These are phyloP conservation scores for Cetoscarus ocellatus DNA, from an alignment of 2,797 vertebrate species.

Conservation along the genomic window DNA sequence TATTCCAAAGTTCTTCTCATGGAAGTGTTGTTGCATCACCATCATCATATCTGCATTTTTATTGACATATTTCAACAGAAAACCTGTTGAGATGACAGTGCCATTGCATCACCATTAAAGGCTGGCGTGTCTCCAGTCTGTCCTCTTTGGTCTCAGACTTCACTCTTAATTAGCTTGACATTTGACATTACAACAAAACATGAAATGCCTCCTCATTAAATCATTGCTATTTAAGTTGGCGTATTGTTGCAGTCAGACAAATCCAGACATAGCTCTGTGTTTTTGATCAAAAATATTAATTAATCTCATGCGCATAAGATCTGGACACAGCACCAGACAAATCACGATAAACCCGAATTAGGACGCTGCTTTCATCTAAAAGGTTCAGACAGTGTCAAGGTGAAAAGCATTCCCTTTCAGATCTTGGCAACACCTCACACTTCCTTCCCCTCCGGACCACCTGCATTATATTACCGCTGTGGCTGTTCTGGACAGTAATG, in stretches of 20 bases:
- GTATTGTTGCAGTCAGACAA: slow-evolving; percentile 13
- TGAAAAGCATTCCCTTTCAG: slow-evolving; percentile 71
- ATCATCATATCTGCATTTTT: slow-evolving; percentile 17
- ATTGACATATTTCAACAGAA: slow-evolving; percentile 12
- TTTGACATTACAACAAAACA: slow-evolving; percentile 41
- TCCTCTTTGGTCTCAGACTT: slow-evolving; percentile 43
- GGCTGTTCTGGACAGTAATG: slow-evolving; percentile 67
- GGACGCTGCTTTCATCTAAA: slow-evolving; percentile 42
- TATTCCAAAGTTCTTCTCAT: background rate
- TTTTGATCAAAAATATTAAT: slow-evolving; percentile 11
- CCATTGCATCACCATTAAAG: slow-evolving; percentile 43
- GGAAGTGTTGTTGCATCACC: slow-evolving; percentile 17
- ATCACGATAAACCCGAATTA: slow-evolving; percentile 31
- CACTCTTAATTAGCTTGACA: slow-evolving; percentile 47
- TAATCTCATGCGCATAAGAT: slow-evolving; percentile 24
- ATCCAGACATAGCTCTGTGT: background rate
- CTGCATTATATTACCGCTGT: slow-evolving; percentile 66
- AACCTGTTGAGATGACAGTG: slow-evolving; percentile 17
- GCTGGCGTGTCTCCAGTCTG: slow-evolving; percentile 11
- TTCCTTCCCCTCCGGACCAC: slow-evolving; percentile 58
- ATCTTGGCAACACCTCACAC: slow-evolving; percentile 70
- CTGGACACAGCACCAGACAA: background rate
- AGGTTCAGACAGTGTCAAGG: slow-evolving; percentile 65
- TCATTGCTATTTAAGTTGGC: background rate
- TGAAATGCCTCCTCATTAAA: slow-evolving; percentile 48